Evolutionary conservation across 2,113 vertebrate species (phyloP), one percentile per base, ranked within the genome.

Genomic region (Coreoperca whiteheadi): DNA sequence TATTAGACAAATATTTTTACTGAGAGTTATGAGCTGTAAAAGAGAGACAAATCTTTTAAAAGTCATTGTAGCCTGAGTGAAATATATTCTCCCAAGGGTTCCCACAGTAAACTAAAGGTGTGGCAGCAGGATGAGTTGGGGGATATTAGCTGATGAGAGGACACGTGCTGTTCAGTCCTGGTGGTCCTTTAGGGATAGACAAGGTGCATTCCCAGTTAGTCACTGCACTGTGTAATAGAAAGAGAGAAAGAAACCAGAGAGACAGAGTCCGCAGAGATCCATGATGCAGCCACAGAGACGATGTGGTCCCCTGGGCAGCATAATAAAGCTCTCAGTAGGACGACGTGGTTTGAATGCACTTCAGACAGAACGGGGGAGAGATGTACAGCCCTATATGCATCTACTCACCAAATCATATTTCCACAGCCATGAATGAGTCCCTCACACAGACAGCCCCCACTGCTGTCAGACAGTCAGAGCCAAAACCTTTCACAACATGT

Each of bases 341-440:
- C 75, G 50, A 88, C 84, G 79, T 91, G 92, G 92, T 92, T 93
- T 94, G 88, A 95, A 93, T 86, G 66, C 86, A 89, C 90, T 92
- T 94, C 93, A 93, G 88, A 94, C 80, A 41, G 81, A 80, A 72
- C 74, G 74, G 23, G 79, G 67, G 48, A 88, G 83, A 84, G 83
- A 90, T 89, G 88, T 81, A 81, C 85, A 83, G 82, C 71, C 77
- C 89, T 85, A 89, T 91, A 90, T 92, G 91, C 85, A 87, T 90
- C 61, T 73, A 88, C 87, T 92, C 91, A 93, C 90, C 93, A 93
- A 93, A 94, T 94, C 91, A 93, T 91, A 93, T 94, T 93, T 95
- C 90, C 86, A 91, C 74, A 79, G 86, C 84, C 80, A 88, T 89
- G 91, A 92, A 91, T 92, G 91, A 92, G 86, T 88, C 89, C 83